Percentiles rank a stretch among this genome's conserved stretches.
phyloP scores from a whole-genome alignment of 2,888 invertebrate genomes.

The Liposcelis brunnea region DNA sequence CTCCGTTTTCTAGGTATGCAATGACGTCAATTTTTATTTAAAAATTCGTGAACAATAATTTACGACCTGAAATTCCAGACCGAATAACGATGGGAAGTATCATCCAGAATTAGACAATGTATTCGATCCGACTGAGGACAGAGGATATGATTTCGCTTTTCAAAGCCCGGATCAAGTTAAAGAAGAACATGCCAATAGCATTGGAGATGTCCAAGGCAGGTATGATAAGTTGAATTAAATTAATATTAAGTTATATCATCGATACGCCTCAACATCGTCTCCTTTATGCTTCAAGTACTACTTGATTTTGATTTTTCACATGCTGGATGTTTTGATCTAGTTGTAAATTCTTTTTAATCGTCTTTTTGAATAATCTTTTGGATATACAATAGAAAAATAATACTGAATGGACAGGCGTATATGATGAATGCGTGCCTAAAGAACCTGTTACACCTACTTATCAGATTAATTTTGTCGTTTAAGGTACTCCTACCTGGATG shows the following conservation, averaged over 20 bases:
- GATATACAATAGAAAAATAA: not conserved
- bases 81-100: conserved; percentile 17
- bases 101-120: conserved; percentile 48
- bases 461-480: conserved; percentile 14
- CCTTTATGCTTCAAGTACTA: not conserved
- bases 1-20: conserved; percentile 33
- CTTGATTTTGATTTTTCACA: too few relatives aligned
- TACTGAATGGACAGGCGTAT: too few relatives aligned
- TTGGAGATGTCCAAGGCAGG: conserved; percentile 41
- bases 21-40: too few relatives aligned
- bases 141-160: conserved; percentile 52
- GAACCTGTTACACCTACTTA: not conserved
- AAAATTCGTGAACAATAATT: too few relatives aligned
- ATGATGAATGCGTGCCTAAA: too few relatives aligned
- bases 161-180: conserved; percentile 49
- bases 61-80: conserved; percentile 15
- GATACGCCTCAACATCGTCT: not conserved
- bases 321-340: too few relatives aligned
- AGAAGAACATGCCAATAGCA: conserved; percentile 44
- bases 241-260: conserved; percentile 3
- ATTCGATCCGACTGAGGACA: conserved; percentile 59
- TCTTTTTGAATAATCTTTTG: too few relatives aligned
- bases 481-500: conserved; percentile 50
- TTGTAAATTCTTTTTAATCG: too few relatives aligned
- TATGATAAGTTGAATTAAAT: not conserved